A percentile compares a stretch with the other conserved stretches of the same genome.
Evolutionary conservation across 1,140 invertebrate species (phyloP).

Genomic region (Macrocentrus cingulum): DNA sequence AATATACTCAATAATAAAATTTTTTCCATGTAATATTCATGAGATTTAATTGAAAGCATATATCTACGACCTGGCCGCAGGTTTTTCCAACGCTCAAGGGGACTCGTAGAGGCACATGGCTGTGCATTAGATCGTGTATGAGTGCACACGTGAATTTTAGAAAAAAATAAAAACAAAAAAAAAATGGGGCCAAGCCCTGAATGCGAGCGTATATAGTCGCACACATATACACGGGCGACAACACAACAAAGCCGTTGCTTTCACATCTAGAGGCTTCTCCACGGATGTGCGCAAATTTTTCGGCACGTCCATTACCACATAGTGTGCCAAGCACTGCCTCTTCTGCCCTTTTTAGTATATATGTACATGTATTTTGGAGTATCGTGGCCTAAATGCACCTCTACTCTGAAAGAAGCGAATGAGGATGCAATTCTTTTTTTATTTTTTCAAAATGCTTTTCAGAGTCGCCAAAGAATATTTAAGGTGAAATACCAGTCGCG

Average conservation of each 20-base stretch:
- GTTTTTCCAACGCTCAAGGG: no score
- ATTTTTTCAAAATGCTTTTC: no score
- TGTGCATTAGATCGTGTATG: constrained; percentile 11
- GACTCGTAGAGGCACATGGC: not conserved
- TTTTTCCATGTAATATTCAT: not conserved
- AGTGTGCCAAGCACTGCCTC: constrained; percentile 9
- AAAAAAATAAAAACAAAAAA: constrained; percentile 1
- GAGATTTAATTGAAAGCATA: not conserved
- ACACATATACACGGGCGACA: constrained; percentile 6
- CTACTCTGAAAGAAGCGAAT: constrained; percentile 4
- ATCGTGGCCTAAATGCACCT: constrained; percentile 19
- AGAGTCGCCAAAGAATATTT: no score
- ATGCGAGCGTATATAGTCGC: not conserved
- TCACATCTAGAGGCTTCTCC: constrained; percentile 10
- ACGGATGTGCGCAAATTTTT: constrained; percentile 22
- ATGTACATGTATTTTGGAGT: constrained; percentile 25
- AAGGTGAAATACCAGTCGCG: no score
- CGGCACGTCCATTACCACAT: constrained; percentile 21
- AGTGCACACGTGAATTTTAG: constrained; percentile 8
- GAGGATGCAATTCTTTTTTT: constrained; percentile 8
- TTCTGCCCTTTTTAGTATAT: constrained; percentile 8
- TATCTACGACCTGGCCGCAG: no score
- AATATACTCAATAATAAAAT: not conserved
- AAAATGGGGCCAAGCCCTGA: constrained; percentile 15
- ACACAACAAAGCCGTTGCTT: constrained; percentile 6